Percentiles rank a stretch among this genome's conserved stretches.
phyloP scores from a whole-genome alignment of 1,140 invertebrate genomes.

The Galleria mellonella region DNA sequence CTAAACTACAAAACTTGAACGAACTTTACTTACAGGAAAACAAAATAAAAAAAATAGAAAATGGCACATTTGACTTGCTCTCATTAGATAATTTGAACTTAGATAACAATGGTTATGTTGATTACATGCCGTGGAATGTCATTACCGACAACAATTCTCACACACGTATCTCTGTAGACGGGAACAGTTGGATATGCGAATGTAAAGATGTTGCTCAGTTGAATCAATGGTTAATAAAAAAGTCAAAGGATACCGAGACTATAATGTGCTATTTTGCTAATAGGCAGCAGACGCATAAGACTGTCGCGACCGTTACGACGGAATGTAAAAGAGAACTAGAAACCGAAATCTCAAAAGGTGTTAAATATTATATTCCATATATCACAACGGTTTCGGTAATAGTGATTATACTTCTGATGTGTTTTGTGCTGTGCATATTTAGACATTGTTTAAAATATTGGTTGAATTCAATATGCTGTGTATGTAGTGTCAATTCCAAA shows the following conservation, averaged over 20 bases:
- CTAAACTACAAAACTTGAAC: slow-evolving; percentile 80
- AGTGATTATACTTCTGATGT: slow-evolving; percentile 82
- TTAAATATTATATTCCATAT: slow-evolving; percentile 84
- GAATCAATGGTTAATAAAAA: slow-evolving; percentile 77
- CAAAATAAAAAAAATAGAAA: slow-evolving; percentile 82
- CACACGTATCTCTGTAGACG: slow-evolving; percentile 77
- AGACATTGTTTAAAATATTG: slow-evolving; percentile 90
- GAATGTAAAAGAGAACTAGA: slow-evolving; percentile 68
- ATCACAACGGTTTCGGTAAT: slow-evolving; percentile 85
- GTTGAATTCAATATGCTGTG: slow-evolving; percentile 91
- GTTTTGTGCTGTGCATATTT: slow-evolving; percentile 88
- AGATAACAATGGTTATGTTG: slow-evolving; percentile 85
- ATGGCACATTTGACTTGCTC: slow-evolving; percentile 85
- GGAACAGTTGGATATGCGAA: slow-evolving; percentile 85
- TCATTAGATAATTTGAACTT: slow-evolving; percentile 85
- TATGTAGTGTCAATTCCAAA: slow-evolving; percentile 80
- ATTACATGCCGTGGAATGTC: slow-evolving; percentile 84
- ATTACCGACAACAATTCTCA: slow-evolving; percentile 74
- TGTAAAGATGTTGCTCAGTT: slow-evolving; percentile 79
- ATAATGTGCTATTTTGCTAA: slow-evolving; percentile 68
- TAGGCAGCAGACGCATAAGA: slow-evolving; percentile 64
- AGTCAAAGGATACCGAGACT: slow-evolving; percentile 66
- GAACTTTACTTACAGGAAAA: slow-evolving; percentile 90
- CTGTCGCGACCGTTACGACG: slow-evolving; percentile 61
- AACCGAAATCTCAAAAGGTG: slow-evolving; percentile 71